Conservation (phyloP, 2,113 vertebrate genomes). For the Centrocercus urophasianus region DNA sequence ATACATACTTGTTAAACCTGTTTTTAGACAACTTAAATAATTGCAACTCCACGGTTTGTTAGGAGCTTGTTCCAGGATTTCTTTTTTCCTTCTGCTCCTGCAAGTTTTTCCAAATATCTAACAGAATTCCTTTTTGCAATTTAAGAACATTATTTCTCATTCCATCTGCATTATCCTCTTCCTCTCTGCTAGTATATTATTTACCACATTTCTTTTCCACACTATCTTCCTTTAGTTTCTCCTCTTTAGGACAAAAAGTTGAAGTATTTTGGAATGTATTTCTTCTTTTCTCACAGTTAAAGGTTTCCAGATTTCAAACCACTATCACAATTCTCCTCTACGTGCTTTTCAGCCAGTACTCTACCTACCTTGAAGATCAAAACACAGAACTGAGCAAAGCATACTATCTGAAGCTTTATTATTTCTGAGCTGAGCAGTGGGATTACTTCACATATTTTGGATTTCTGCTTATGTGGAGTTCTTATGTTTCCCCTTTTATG, state of each 20-base stretch:
- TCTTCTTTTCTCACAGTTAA: neutral
- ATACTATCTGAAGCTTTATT: neutral
- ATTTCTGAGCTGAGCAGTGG: neutral
- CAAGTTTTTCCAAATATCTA: neutral
- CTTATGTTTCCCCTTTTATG: neutral
- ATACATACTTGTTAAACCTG: neutral
- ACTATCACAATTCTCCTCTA: neutral
- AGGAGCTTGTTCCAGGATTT: neutral
- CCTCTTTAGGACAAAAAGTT: neutral
- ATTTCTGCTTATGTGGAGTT: neutral
- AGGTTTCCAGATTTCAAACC: neutral
- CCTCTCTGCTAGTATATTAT: neutral
- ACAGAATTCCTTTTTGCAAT: neutral
- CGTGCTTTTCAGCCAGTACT: accelerated
- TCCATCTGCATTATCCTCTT: neutral
- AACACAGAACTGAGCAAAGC: neutral
- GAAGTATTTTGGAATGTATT: neutral
- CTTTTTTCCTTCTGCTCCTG: neutral
- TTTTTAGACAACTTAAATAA: neutral
- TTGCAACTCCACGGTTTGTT: neutral
- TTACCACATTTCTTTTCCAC: neutral
- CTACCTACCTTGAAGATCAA: accelerated
- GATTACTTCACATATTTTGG: accelerated
- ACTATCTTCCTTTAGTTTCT: neutral
- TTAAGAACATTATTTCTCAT: neutral